Evolutionary conservation across 1,140 invertebrate species (phyloP).

Genomic region (Eupeodes corollae): DNA sequence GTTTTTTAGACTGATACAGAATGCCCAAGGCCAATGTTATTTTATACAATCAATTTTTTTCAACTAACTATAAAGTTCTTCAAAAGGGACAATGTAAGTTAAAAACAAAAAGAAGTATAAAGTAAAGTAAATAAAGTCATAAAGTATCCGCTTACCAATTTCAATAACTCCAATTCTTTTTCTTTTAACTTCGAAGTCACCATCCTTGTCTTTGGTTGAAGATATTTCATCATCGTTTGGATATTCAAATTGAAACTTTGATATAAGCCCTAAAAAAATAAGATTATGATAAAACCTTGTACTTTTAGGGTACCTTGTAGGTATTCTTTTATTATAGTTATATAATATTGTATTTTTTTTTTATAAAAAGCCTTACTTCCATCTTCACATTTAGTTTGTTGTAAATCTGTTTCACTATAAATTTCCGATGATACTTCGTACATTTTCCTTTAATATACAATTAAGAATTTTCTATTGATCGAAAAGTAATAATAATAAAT

Average conservation of each 20-base stretch:
- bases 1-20: too few species aligned
- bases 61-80: too few species aligned
- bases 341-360: constrained; percentile 1
- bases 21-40: too few species aligned
- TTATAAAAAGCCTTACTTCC: constrained; percentile 27
- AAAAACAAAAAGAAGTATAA: neutral
- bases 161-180: constrained; percentile 32
- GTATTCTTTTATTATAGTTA: constrained; percentile 6
- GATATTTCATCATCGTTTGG: constrained; percentile 22
- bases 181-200: constrained; percentile 35
- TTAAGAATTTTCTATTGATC: too few species aligned
- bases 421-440: constrained; percentile 48
- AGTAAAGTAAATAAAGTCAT: too few species aligned
- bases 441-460: too few species aligned
- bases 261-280: constrained; percentile 39
- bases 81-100: neutral
- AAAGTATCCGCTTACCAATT: constrained; percentile 29
- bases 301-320: too few species aligned
- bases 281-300: too few species aligned
- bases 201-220: constrained; percentile 38
- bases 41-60: too few species aligned
- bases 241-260: constrained; percentile 45
- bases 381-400: constrained; percentile 22
- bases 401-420: constrained; percentile 42
- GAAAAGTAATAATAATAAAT: too few species aligned